Evolutionary conservation across 2,113 vertebrate species (phyloP).

Genomic region (Atlantisia rogersi): DNA sequence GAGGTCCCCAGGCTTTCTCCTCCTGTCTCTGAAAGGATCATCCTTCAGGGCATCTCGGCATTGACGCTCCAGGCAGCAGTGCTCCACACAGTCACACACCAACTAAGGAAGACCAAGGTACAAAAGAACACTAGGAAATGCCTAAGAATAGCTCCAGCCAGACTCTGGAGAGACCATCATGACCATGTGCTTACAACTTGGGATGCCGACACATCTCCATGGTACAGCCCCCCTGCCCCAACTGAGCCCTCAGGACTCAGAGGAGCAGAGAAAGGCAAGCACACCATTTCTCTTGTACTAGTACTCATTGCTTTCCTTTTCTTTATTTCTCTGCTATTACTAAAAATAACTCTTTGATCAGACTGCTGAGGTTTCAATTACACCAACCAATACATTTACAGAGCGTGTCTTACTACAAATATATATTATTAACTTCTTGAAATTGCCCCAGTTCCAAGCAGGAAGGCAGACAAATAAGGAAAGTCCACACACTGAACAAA

Average conservation of each 20-base stretch:
- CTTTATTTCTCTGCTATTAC: background rate
- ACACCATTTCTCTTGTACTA: background rate
- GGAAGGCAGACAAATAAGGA: background rate
- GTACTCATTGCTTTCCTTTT: background rate
- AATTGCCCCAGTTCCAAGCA: background rate
- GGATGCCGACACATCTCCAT: background rate
- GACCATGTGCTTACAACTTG: background rate
- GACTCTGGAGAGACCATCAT: background rate
- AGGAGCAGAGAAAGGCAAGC: background rate
- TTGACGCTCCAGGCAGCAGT: background rate
- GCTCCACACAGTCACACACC: background rate
- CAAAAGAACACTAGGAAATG: background rate
- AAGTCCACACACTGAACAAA: fast-evolving
- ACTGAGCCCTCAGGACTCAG: fast-evolving
- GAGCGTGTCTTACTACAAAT: background rate
- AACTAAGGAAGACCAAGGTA: background rate
- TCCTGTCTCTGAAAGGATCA: background rate
- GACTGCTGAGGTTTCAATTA: background rate
- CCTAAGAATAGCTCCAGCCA: background rate
- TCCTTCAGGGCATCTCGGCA: background rate
- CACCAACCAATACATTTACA: background rate
- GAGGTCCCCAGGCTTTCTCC: background rate
- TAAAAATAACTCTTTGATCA: background rate
- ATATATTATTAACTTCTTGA: background rate
- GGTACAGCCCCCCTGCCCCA: no score